These are phyloP conservation scores for Lasaia peninsularis DNA, from an alignment of 1,140 invertebrate genomes.

Conservation along the genomic window DNA sequence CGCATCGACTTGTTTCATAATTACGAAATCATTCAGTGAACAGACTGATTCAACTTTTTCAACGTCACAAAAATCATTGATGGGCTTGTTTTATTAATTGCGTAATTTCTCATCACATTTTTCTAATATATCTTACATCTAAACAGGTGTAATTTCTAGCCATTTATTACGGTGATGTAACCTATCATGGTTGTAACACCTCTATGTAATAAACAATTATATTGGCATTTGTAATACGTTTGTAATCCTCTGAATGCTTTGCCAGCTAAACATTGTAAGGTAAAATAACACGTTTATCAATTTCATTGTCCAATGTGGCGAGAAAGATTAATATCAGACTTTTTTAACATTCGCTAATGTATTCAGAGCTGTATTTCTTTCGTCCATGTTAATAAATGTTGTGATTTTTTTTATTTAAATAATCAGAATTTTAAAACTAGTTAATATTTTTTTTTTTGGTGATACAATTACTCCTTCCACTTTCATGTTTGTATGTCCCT, in stretches of 20 bases:
- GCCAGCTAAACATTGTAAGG: background rate
- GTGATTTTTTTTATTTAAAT: no score
- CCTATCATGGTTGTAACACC: background rate
- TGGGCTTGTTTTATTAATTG: background rate
- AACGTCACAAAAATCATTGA: background rate
- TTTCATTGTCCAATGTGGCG: background rate
- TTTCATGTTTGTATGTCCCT: no score
- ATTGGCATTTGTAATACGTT: conserved; percentile 1
- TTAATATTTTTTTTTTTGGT: no score
- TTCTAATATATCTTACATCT: background rate
- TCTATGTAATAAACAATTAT: background rate
- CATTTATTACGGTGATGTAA: background rate
- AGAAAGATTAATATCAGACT: background rate
- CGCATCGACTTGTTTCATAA: no score
- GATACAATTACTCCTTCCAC: no score
- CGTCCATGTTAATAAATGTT: no score
- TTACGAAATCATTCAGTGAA: no score
- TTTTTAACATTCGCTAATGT: background rate
- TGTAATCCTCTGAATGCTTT: background rate
- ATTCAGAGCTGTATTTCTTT: no score
- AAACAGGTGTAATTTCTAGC: background rate
- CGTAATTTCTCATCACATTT: background rate
- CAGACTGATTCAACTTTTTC: no score
- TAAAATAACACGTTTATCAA: background rate
- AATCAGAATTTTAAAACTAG: no score